Evolutionary conservation across 2,113 vertebrate species (phyloP), one percentile per base, ranked within the genome.

Genomic region (Cyprinodon tularosa): DNA sequence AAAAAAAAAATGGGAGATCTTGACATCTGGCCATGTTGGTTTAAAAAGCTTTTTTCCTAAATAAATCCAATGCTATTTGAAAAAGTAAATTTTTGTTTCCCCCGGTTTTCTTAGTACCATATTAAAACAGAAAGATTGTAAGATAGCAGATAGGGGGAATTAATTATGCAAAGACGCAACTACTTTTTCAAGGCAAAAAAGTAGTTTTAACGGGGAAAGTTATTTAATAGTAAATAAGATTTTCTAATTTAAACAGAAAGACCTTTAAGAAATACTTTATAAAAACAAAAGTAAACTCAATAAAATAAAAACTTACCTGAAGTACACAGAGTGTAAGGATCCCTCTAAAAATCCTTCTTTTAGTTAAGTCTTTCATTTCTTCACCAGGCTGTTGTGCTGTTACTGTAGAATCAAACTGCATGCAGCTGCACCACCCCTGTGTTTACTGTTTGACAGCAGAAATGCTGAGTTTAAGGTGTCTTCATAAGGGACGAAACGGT

Each of bases 301-400:
- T 36, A 15, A 20, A 8, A 20, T n/a, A n/a, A 77, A 66, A 39
- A 66, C 88, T 86, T 61, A 89, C 90, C 68, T 84, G 76, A 14
- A 83, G 4, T 14, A 82, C 82, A 60, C 66, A 73, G 4, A 83
- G 20, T 0, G 83, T 22, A 53, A 84, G 38, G 3, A 80, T 9
- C 12, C 17, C 3, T 40, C 9, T 29, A 2, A 68, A 36, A 48
- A 5, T 67, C 48, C 13, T 66, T 38, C 4, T 64, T 1, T 6
- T 37, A 38, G 45, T 78, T 48, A 44, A 48, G 17, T 74, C n/a
- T 12, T 38, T n/a, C 20, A 66, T 11, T 4, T 2, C 0, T 42
- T 45, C 48, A 48, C 39, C 38, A 53, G n/a, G 0, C 4, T 59
- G 20, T 37, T 3, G 13, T 14, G 9, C 53, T 12, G 42, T 38